Evolutionary conservation across 30 jellyfish, hydroid and myxozoan genomes (phyloP), one percentile per base, ranked within the genome.

Genomic region (Cassiopea xamachana): DNA sequence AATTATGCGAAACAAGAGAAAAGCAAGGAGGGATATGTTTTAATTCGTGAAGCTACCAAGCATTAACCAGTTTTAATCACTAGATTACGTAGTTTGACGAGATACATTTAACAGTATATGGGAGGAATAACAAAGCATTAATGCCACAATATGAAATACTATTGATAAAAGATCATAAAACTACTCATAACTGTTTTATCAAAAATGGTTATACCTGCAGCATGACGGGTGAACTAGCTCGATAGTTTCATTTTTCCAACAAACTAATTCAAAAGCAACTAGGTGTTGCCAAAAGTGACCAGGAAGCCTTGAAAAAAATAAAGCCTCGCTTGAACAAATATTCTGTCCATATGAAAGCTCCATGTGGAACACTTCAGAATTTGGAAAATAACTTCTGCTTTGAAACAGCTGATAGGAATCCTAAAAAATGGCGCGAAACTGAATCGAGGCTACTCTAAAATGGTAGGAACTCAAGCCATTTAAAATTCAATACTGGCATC

Each of bases 181-280:
- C 39, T 27, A 27, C 39, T 27, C 39, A 27, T 27, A 27, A 27
- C 39, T 27, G 0, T 0, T 27, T 27, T 27, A 27, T 27, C 39
- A 27, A 27, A 27, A 27, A 0, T 27, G 39, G 39, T 27, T 27
- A 27, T 12, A 84, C 92, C 92, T 84, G 92, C 92, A 84, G 73
- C 92, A 84, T 19, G 92, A 51, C 59, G 92, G 92, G 55, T 84
- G 92, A 14, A 50, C 48, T 13, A 69, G 46, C 5, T 71, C 79
- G 80, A 61, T 49, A 4, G 47, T 3, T 39, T 81, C 81, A n/a
- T 83, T 70, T 48, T 46, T 83, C 75, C 60, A 14, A 67, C 92
- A 84, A 8, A n/a, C 60, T 48, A 83, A 83, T 59, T 70, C 92
- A 12, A 84, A 72, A 48, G 85, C 85, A 5, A 50, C 10, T 15